Base-by-base conservation (phyloP, 1,140 invertebrate species). In the Leucophenga varia region DNA sequence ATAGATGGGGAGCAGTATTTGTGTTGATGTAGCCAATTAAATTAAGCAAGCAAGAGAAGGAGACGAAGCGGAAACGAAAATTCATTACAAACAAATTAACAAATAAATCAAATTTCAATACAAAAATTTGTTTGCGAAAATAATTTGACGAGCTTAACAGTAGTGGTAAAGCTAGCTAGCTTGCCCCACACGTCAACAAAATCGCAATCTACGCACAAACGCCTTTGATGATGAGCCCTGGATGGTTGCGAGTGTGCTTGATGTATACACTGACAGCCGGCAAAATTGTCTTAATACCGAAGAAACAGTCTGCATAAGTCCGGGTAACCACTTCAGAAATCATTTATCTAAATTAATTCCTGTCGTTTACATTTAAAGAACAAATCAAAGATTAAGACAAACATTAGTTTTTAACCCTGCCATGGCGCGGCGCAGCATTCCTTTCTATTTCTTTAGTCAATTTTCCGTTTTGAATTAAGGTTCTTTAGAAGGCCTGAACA, bases 291-390 rank as follows among this genome's bases (percentile, higher is more conserved):
- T 18, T 38, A 47, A 53, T 46, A 13, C 45, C 39, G 42, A n/a
- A 14, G 18, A 21, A 25, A 21, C 38, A 28, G 38, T 17, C 47
- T 57, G 57, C n/a, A n/a, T 10, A 49, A 51, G 54, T 54, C 36
- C 38, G 46, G 8, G 38, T 37, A 42, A 43, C 57, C 65, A 68
- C 70, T 72, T 72, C 57, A 68, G 55, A 68, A 73, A 72, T 73
- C 71, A 74, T 74, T 74, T 74, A 64, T 74, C 71, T 72, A 74
- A 74, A 74, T 74, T 74, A 74, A 74, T 74, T 74, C 71, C 71
- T 74, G 71, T 74, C 71, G 71, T 74, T 74, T 74, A 73, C 71
- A 74, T 74, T 74, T 72, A 67, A 55, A 60, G 49, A 61, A 60
- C 67, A 69, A 74, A 74, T 74, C 71, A 73, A 73, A 74, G 71